These are phyloP conservation scores for Cassiopea xamachana DNA, from an alignment of 30 jellyfish, hydroid and myxozoan genomes.

Conservation along the genomic window DNA sequence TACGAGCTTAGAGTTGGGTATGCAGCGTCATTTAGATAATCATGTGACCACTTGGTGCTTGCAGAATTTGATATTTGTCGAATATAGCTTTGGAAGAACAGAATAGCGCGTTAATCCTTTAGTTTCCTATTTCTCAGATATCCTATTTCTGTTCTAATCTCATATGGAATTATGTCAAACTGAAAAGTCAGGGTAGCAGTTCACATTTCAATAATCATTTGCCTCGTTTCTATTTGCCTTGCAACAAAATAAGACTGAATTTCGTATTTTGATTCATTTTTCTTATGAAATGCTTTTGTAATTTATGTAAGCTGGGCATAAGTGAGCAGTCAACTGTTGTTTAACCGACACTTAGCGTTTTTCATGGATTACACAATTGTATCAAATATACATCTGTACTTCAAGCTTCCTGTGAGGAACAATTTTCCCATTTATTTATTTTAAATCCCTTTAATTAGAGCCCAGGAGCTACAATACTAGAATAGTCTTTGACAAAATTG, in stretches of 20 bases:
- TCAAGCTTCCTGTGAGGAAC: too few relatives aligned
- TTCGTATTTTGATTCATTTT: too few relatives aligned
- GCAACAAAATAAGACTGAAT: background rate
- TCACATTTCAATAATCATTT: constrained; percentile 12
- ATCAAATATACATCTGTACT: too few relatives aligned
- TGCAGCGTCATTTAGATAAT: background rate
- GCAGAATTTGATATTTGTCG: background rate
- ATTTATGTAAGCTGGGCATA: background rate
- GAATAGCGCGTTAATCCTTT: constrained; percentile 40
- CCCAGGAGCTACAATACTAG: too few relatives aligned
- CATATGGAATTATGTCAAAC: constrained; percentile 1
- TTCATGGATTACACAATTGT: too few relatives aligned
- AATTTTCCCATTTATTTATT: too few relatives aligned
- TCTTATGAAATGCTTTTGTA: background rate
- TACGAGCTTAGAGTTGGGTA: background rate
- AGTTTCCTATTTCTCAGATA: constrained; percentile 14
- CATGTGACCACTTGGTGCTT: constrained; percentile 12
- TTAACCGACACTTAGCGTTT: too few relatives aligned
- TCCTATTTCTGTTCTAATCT: constrained; percentile 33
- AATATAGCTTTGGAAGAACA: background rate
- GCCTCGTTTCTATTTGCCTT: background rate
- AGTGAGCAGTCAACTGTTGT: too few relatives aligned
- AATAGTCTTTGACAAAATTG: too few relatives aligned
- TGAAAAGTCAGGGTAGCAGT: background rate
- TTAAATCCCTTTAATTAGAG: too few relatives aligned